phyloP scores from a whole-genome alignment of 2,797 vertebrate species.

The Eulemur albifrons region DNA sequence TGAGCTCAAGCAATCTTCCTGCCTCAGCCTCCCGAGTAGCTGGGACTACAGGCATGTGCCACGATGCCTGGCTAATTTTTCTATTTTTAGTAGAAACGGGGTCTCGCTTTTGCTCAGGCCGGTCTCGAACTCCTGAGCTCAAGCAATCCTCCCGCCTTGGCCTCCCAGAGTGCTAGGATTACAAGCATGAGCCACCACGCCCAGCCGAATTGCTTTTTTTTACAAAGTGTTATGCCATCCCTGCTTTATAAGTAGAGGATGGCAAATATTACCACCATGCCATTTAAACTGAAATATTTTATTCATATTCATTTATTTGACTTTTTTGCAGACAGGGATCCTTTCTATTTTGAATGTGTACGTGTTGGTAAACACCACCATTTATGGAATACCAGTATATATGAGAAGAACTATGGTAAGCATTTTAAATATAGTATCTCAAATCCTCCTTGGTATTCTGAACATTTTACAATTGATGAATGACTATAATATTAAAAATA shows the following conservation, averaged over 20 bases:
- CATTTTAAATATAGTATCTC: background rate
- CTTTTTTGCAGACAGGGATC: background rate
- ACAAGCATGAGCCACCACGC: no score
- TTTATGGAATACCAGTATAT: background rate
- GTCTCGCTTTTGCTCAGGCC: no score
- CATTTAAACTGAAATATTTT: background rate
- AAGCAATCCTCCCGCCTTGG: no score
- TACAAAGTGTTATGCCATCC: background rate
- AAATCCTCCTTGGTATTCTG: background rate
- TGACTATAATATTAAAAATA: background rate
- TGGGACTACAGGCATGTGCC: no score
- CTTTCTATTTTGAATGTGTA: background rate
- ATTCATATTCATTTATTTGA: background rate
- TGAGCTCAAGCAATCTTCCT: no score
- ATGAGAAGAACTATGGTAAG: background rate
- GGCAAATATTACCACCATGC: background rate
- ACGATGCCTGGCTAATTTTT: no score
- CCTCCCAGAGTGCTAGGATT: no score
- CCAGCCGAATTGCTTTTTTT: no score
- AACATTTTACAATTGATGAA: background rate
- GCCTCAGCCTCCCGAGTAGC: no score
- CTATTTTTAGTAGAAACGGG: no score
- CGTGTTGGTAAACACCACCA: background rate
- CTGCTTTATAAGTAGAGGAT: background rate
- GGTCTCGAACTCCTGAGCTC: no score